These are phyloP conservation scores for Digitonthophagus gazella DNA, from an alignment of 2,888 invertebrate genomes.

Conservation along the genomic window DNA sequence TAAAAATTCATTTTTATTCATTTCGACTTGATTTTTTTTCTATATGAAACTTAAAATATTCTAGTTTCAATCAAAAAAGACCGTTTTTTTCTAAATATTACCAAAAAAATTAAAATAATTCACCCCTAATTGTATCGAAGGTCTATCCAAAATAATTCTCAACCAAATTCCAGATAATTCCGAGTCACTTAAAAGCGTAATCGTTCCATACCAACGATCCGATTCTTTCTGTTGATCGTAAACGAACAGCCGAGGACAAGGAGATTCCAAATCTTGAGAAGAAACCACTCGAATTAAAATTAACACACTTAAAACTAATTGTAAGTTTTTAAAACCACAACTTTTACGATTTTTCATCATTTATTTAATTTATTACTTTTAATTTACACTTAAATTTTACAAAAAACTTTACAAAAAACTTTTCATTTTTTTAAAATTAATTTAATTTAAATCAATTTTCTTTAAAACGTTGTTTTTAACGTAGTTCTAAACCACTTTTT, in stretches of 20 bases:
- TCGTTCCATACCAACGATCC: slow-evolving; percentile 62
- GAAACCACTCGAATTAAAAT: neutral
- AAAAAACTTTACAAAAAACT: too few species aligned
- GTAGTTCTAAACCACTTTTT: too few species aligned
- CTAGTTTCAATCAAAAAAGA: too few species aligned
- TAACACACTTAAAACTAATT: neutral
- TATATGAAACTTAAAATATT: too few species aligned
- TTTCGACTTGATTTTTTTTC: too few species aligned
- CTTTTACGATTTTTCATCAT: neutral
- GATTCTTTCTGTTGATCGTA: slow-evolving; percentile 57
- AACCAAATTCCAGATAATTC: slow-evolving; percentile 61
- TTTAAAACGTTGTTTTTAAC: too few species aligned
- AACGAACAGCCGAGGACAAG: slow-evolving; percentile 61
- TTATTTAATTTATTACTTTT: neutral
- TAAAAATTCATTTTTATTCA: too few species aligned
- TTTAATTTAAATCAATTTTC: too few species aligned
- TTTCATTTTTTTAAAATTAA: too few species aligned
- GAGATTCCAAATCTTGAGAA: slow-evolving; percentile 40
- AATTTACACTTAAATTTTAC: neutral
- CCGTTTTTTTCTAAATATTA: too few species aligned
- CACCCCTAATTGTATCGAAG: slow-evolving; percentile 23
- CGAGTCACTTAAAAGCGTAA: slow-evolving; percentile 56
- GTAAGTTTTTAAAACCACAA: neutral
- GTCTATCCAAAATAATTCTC: slow-evolving; percentile 57
- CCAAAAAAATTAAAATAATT: slow-evolving; percentile 14